Conservation (phyloP, 2,888 invertebrate genomes). For the Entomobrya multifasciata region DNA sequence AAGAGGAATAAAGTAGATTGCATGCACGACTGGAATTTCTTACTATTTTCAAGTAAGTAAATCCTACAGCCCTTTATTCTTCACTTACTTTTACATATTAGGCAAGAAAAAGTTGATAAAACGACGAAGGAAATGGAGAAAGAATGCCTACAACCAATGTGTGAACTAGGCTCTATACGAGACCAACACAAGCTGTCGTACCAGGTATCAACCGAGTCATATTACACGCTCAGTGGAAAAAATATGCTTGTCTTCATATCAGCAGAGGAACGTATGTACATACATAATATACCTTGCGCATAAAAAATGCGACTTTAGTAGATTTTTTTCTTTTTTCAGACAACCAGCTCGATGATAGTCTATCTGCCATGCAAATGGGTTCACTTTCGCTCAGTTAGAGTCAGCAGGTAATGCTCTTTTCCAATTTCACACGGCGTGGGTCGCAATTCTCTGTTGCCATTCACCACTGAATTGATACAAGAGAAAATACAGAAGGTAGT, state of each 20-base stretch:
- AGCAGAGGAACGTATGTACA: no score
- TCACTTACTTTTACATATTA: slow-evolving; percentile 63
- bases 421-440: slow-evolving; percentile 61
- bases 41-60: slow-evolving; percentile 50
- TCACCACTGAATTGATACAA: no score
- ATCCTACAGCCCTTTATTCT: slow-evolving; percentile 57
- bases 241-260: slow-evolving; percentile 25
- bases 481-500: not conserved
- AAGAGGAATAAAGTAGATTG: slow-evolving; percentile 63
- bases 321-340: not conserved
- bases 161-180: no score
- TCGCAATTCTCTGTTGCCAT: no score
- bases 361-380: slow-evolving; percentile 67
- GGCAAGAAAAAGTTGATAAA: slow-evolving; percentile 65
- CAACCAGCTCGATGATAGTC: slow-evolving; percentile 54
- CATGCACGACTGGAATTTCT: slow-evolving; percentile 62
- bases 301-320: slow-evolving; percentile 34
- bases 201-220: slow-evolving; percentile 27
- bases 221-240: not conserved
- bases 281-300: not conserved
- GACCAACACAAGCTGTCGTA: slow-evolving; percentile 10
- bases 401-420: slow-evolving; percentile 60
- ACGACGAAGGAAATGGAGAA: slow-evolving; percentile 34
- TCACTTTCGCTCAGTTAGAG: slow-evolving; percentile 29
- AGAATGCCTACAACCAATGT: not conserved